Conservation (phyloP, 1,140 invertebrate species). For the Oscheius sp. region DNA sequence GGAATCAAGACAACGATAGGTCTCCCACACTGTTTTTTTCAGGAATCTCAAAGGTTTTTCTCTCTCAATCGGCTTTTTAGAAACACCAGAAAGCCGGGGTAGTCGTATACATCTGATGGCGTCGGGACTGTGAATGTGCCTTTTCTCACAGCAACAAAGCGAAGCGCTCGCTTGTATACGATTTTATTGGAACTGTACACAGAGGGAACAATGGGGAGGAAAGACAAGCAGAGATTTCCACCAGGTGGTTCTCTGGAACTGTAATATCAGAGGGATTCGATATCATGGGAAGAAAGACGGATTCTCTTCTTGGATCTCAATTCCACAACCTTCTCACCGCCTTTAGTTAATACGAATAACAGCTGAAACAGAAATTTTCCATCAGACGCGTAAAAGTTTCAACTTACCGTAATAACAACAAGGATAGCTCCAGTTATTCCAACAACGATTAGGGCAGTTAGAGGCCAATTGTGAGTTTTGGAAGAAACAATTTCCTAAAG, state of each 20-base stretch:
- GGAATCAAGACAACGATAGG: neutral
- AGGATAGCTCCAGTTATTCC: slow-evolving; percentile 15
- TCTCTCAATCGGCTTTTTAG: neutral
- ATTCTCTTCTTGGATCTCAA: neutral
- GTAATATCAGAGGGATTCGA: neutral
- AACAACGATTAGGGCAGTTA: slow-evolving; percentile 23
- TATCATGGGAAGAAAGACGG: neutral
- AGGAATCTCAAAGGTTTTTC: no score
- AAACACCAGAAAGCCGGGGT: neutral
- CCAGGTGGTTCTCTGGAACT: neutral
- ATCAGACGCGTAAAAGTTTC: neutral
- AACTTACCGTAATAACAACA: slow-evolving; percentile 16
- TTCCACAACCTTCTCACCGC: neutral
- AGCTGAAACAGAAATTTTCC: neutral
- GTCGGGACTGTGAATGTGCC: neutral
- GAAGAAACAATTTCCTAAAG: slow-evolving; percentile 9
- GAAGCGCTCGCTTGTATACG: neutral
- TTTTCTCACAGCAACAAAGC: slow-evolving; percentile 3
- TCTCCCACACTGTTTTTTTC: neutral
- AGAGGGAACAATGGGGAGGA: neutral
- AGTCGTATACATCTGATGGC: neutral
- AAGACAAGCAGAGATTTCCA: neutral
- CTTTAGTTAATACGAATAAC: neutral
- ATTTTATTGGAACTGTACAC: neutral
- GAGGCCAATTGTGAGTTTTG: slow-evolving; percentile 28